Percentiles rank a stretch among this genome's conserved stretches.
phyloP scores from a whole-genome alignment of 2,888 invertebrate species.

The Chalcosyrphus nemorum region DNA sequence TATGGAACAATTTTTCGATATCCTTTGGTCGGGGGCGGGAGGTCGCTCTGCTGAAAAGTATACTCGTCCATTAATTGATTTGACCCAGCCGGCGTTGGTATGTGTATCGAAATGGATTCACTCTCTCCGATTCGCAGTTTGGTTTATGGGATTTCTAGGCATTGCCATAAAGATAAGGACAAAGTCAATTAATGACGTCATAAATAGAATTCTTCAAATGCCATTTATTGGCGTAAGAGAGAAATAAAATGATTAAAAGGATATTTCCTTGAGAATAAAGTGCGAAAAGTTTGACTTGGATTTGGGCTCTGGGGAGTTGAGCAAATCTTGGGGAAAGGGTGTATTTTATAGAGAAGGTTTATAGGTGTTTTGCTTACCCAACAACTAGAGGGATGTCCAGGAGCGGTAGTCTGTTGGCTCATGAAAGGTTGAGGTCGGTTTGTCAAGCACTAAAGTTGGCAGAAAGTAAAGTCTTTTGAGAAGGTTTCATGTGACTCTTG shows the following conservation, averaged over 20 bases:
- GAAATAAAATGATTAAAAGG: conserved; percentile 12
- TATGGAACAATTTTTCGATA: neutral
- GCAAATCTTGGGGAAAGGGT: neutral
- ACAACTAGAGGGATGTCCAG: too few species aligned
- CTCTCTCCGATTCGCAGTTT: neutral
- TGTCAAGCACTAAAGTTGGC: too few species aligned
- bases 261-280: conserved; percentile 15
- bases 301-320: neutral
- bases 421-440: too few species aligned
- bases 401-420: too few species aligned
- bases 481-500: too few species aligned
- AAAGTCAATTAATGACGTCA: conserved; percentile 11
- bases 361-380: too few species aligned
- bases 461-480: too few species aligned
- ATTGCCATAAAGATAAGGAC: conserved; percentile 5
- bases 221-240: neutral
- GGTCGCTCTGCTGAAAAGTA: too few species aligned
- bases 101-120: conserved; percentile 14
- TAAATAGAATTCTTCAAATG: conserved; percentile 9
- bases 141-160: neutral
- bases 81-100: neutral
- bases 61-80: conserved; percentile 36
- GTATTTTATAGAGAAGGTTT: too few species aligned
- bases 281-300: neutral
- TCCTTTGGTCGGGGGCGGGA: neutral